Evolutionary conservation across 2,797 vertebrate genomes (phyloP), one percentile per base, ranked within the genome.

Genomic region (Acanthiza pusilla): DNA sequence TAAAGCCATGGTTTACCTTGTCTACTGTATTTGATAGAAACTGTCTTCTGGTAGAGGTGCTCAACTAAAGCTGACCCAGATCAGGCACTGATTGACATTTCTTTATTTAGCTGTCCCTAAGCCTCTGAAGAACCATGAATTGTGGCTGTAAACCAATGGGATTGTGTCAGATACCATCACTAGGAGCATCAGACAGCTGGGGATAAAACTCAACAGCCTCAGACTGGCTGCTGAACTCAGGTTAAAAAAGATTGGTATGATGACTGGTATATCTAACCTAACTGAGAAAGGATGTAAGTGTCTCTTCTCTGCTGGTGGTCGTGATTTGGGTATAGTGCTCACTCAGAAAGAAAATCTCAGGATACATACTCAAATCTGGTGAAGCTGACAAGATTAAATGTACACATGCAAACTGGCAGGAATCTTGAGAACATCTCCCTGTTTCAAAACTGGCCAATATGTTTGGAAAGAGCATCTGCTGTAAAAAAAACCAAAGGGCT

Each of bases 151-250:
- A 95, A 94, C 87, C 62, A 97, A 96, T 68, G 96, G 98, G 88
- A 71, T 98, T 91, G 97, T 98, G 47, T 78, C 98, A 57, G 98
- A 98, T 88, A 98, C 96, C n/a, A 70, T 98, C 90, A 95, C 96
- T 85, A 98, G 98, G 93, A 98, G 98, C 79, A 97, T 98, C 68
- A 96, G 97, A 86, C 98, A 98, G 97, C 67, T 98, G 89, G 96
- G 98, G 75, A 98, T 97, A 85, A 98, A 98, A 95, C 89, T 98
- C 38, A 96, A 96, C 73, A 80, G 93, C 53, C 89, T 98, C 85
- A 98, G 96, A 83, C 17, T 97, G 97, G 98, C 50, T 92, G 55
- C 25, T n/a, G 42, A 85, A 82, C 45, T n/a, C 21, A 73, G 18
- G 23, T 10, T 78, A 63, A 73, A 82, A 62, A 8, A 32, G 1